Evolutionary conservation across 1,140 invertebrate genomes (phyloP).

Genomic region (Bradysia coprophila): DNA sequence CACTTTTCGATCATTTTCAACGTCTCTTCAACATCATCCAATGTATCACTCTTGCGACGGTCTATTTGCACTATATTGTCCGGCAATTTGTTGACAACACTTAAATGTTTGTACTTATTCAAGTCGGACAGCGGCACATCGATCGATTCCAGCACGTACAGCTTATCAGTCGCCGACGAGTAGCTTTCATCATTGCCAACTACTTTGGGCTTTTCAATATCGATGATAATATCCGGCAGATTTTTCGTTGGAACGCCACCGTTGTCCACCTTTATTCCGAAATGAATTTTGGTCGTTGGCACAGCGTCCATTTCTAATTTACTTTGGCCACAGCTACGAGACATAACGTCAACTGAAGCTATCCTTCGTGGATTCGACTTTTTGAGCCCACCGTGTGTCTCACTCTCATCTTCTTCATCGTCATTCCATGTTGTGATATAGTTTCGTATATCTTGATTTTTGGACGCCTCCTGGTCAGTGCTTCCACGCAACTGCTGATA

Average conservation of each 20-base stretch:
- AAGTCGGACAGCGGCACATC: slow-evolving; percentile 12
- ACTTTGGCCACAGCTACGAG: neutral
- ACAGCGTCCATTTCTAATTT: neutral
- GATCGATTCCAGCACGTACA: slow-evolving; percentile 20
- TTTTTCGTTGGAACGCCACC: slow-evolving; percentile 5
- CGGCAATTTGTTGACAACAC: slow-evolving; percentile 2
- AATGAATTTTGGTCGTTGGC: slow-evolving; percentile 4
- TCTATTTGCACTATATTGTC: slow-evolving; percentile 1
- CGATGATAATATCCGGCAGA: slow-evolving; percentile 20
- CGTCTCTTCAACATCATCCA: neutral
- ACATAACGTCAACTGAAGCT: neutral
- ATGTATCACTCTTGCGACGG: neutral
- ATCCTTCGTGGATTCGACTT: neutral
- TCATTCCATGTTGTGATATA: slow-evolving; percentile 22
- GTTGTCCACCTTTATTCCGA: slow-evolving; percentile 3
- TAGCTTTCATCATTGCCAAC: neutral
- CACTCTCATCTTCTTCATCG: slow-evolving; percentile 15
- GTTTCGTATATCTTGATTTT: slow-evolving; percentile 17
- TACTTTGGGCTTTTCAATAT: slow-evolving; percentile 14
- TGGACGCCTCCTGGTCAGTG: neutral
- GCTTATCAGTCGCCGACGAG: slow-evolving; percentile 1
- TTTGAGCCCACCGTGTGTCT: neutral
- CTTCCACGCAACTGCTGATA: slow-evolving; percentile 1
- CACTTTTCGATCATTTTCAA: neutral
- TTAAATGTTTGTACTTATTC: slow-evolving; percentile 3